Evolutionary conservation across 2,113 vertebrate genomes (phyloP), one percentile per base, ranked within the genome.

Genomic region (Holacanthus passer): DNA sequence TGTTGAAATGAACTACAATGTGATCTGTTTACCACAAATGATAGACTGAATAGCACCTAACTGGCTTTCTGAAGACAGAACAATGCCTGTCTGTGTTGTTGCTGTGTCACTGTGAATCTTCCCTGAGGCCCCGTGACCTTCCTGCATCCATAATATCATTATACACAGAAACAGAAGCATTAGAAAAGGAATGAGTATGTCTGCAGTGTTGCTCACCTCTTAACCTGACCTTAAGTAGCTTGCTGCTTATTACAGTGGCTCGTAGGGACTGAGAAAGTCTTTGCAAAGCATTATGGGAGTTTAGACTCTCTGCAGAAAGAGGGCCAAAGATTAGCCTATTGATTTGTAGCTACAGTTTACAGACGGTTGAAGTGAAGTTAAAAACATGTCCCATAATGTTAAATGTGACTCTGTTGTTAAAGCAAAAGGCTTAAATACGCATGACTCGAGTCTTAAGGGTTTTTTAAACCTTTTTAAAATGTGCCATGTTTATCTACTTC

Each of bases 221-320:
- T 69, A 27, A 72, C 64, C 93, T 94, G 82, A 94, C 96, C 74
- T 82, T 94, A 75, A 96, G 95, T 19, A 24, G 67, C 58, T 88
- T 63, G 24, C 27, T 35, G 67, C 60, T 82, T 64, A 65, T 79
- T 62, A 50, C 37, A 19, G 81, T n/a, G 52, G 59, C 73, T 85
- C 24, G n/a, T 27, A 24, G 65, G 56, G 65, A 50, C 27, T 24
- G 20, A 11, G 67, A 19, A 59, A 22, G 53, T 53, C 68, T 55
- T 79, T n/a, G 81, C 81, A 83, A 71, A 75, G 70, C 77, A 83
- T 75, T 58, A 79, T 72, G 64, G 77, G 37, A 71, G 14, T 68
- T 41, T 14, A 11, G 58, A 11, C 48, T 50, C 29, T 68, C n/a
- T n/a, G n/a, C n/a, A n/a, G n/a, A n/a, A n/a, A n/a, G n/a, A 52